phyloP scores from a whole-genome alignment of 2,888 invertebrate genomes.

The Prosapia bicincta region DNA sequence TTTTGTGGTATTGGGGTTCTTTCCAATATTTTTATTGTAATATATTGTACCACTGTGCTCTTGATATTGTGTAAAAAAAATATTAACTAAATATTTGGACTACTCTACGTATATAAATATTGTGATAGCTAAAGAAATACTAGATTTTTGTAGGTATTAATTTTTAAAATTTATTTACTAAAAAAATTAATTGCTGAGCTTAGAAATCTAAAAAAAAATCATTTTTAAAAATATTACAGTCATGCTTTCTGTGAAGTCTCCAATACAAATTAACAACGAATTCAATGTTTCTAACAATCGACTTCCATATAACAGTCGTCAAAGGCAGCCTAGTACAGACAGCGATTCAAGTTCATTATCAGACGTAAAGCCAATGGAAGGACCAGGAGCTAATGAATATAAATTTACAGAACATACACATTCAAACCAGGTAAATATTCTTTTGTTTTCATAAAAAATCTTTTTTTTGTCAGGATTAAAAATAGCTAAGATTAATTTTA shows the following conservation, averaged over 20 bases:
- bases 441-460: too few relatives aligned
- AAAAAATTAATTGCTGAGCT: not conserved
- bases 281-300: slow-evolving; percentile 5
- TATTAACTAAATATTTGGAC: not conserved
- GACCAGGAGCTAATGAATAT: slow-evolving; percentile 43
- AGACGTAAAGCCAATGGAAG: slow-evolving; percentile 34
- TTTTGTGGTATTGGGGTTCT: too few relatives aligned
- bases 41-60: not conserved
- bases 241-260: not conserved
- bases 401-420: slow-evolving; percentile 45
- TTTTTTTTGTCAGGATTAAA: too few relatives aligned
- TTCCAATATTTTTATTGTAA: too few relatives aligned
- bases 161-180: too few relatives aligned
- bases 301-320: slow-evolving; percentile 31
- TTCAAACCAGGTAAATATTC: slow-evolving; percentile 43
- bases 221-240: not conserved
- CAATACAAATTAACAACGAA: not conserved
- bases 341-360: slow-evolving; percentile 34
- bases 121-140: too few relatives aligned
- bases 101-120: too few relatives aligned
- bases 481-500: too few relatives aligned
- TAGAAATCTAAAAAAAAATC: not conserved
- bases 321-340: slow-evolving; percentile 37
- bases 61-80: too few relatives aligned
- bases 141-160: too few relatives aligned